phyloP scores from a whole-genome alignment of 2,888 invertebrate genomes.

The Aquatica leii region DNA sequence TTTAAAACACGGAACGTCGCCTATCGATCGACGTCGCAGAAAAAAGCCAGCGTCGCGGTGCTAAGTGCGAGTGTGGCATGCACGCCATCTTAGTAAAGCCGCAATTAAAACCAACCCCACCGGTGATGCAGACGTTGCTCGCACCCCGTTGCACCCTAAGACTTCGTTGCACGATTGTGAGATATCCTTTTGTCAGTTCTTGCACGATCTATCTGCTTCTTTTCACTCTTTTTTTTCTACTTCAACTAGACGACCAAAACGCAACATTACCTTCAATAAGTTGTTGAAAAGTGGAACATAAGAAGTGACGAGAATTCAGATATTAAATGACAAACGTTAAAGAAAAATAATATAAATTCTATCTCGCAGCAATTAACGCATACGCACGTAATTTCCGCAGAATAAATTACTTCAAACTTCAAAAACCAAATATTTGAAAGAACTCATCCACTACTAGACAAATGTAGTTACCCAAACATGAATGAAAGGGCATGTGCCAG shows the following conservation, averaged over 20 bases:
- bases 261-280: slow-evolving; percentile 28
- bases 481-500: too few relatives aligned
- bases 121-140: slow-evolving; percentile 35
- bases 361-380: too few relatives aligned
- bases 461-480: too few relatives aligned
- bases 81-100: slow-evolving; percentile 62
- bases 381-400: too few relatives aligned
- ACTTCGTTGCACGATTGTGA: slow-evolving; percentile 29
- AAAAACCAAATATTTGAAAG: too few relatives aligned
- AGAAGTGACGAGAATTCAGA: slow-evolving; percentile 17
- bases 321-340: slow-evolving; percentile 3
- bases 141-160: slow-evolving; percentile 32
- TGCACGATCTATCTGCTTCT: slow-evolving; percentile 30
- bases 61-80: slow-evolving; percentile 63
- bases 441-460: too few relatives aligned
- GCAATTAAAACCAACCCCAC: slow-evolving; percentile 58
- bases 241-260: slow-evolving; percentile 21
- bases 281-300: slow-evolving; percentile 18
- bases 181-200: slow-evolving; percentile 32
- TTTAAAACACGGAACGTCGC: slow-evolving; percentile 60
- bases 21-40: slow-evolving; percentile 56
- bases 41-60: slow-evolving; percentile 60
- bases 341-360: too few relatives aligned
- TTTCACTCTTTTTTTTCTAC: slow-evolving; percentile 22
- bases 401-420: too few relatives aligned